Percentiles rank a stretch among this genome's conserved stretches.
phyloP scores from a whole-genome alignment of 1,140 invertebrate species.

The Ctenoplectra terminalis region DNA sequence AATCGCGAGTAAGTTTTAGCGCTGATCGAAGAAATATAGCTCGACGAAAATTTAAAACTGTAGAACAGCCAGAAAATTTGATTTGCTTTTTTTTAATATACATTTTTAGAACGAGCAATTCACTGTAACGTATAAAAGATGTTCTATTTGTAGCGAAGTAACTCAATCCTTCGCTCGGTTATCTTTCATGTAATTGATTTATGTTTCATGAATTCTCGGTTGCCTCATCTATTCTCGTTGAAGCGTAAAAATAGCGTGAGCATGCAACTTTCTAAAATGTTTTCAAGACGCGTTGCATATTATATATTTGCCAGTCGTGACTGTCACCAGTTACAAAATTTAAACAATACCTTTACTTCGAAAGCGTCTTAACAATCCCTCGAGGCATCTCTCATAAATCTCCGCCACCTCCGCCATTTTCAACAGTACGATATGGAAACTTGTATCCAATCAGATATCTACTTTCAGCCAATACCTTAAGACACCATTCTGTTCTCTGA shows the following conservation, averaged over 20 bases:
- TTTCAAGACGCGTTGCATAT: not conserved
- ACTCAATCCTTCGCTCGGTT: not conserved
- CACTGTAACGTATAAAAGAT: not conserved
- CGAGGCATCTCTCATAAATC: not conserved
- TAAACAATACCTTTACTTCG: not conserved
- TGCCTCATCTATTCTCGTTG: not conserved
- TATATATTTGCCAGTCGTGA: not conserved
- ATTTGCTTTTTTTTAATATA: not conserved
- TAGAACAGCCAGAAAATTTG: too few relatives aligned
- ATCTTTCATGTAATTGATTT: constrained; percentile 10
- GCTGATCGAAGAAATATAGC: too few relatives aligned
- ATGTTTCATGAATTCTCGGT: not conserved
- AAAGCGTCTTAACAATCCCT: constrained; percentile 4
- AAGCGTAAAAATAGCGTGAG: not conserved
- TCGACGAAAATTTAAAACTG: too few relatives aligned
- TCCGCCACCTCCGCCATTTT: not conserved
- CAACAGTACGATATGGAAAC: not conserved
- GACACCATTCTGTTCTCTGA: not conserved
- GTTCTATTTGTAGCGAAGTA: not conserved
- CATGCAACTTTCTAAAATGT: constrained; percentile 12
- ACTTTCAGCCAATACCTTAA: not conserved
- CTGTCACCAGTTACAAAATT: constrained; percentile 7
- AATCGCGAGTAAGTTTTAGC: too few relatives aligned
- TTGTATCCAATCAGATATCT: not conserved
- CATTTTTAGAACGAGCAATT: not conserved